A percentile compares a stretch with the other conserved stretches of the same genome.
Evolutionary conservation across 2,113 vertebrate genomes (phyloP).

Genomic region (Nematolebias whitei): DNA sequence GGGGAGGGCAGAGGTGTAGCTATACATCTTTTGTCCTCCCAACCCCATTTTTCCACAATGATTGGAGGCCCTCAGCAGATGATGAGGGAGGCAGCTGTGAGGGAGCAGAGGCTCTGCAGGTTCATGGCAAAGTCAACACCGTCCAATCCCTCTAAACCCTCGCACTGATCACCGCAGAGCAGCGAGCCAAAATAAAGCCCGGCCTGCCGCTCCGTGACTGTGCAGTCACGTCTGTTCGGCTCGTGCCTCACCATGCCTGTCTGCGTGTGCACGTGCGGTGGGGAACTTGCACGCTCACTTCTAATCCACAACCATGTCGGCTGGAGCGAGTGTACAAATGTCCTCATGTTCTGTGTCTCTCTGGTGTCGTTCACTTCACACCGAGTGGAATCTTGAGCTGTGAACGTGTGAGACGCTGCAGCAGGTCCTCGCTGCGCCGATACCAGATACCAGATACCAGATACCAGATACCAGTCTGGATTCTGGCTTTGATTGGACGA

Average conservation of each 20-base stretch:
- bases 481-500: background rate
- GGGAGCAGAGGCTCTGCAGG: conserved; percentile 62
- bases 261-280: background rate
- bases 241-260: conserved; percentile 4
- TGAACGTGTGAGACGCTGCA: background rate
- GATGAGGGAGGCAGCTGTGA: conserved; percentile 68
- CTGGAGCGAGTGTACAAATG: background rate
- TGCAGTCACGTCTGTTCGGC: conserved; percentile 15
- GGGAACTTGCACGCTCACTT: background rate
- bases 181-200: conserved; percentile 51
- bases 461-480: conserved; percentile 3
- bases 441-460: too few relatives aligned
- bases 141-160: conserved; percentile 64
- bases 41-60: conserved; percentile 59
- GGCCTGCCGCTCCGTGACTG: conserved; percentile 1
- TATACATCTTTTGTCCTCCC: conserved; percentile 59
- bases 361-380: conserved; percentile 18
- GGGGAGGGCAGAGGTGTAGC: conserved; percentile 18
- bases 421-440: conserved; percentile 10
- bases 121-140: conserved; percentile 72
- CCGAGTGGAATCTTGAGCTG: conserved; percentile 10
- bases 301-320: conserved; percentile 14
- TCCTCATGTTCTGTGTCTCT: background rate
- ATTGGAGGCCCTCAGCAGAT: conserved; percentile 59
- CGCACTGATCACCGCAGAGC: conserved; percentile 47